Evolutionary conservation across 2,888 invertebrate species (phyloP), one percentile per base, ranked within the genome.

Genomic region (Scaptomyza reducta): DNA sequence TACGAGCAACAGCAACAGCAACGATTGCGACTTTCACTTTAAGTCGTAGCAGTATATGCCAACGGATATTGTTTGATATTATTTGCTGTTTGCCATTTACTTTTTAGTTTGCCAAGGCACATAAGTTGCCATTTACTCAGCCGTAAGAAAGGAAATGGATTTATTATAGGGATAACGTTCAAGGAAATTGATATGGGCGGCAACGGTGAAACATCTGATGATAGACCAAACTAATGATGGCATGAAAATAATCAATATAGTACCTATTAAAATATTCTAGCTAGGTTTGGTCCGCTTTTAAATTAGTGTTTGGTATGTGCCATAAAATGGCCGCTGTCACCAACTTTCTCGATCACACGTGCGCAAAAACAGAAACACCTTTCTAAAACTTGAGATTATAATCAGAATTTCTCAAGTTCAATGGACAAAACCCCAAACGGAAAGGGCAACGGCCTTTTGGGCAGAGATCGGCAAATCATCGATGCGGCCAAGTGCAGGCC

Each of bases 11-110:
- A n/a, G n/a, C n/a, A n/a, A 50, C n/a, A 40, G 16, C 45, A 49
- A 18, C 29, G 44, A 61, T 31, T 31, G 47, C 33, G 53, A 72
- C 83, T 85, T 64, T 84, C 70, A 45, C 79, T 79, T 84, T 77
- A 16, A 62, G 46, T 69, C 11, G 7, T 38, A 3, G 14, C 1
- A 14, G 51, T 79, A 44, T 70, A 47, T 53, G 47, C 58, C 53
- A 81, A 74, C 79, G 85, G 79, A 84, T 80, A 85, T 80, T 85
- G 71, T 76, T 71, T 79, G 71, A 79, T 79, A 77, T 77, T 77
- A 71, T 85, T 72, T 85, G 76, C 81, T 68, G 60, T 81, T 75
- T 75, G 79, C 62, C 67, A 73, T 77, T 75, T 78, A 61, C 65
- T 78, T 59, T 77, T 65, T 63, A 81, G 79, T 67, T 62, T 46